These are phyloP conservation scores for Trypoxylon attenuatum DNA, from an alignment of 2,888 invertebrate genomes.

Conservation along the genomic window DNA sequence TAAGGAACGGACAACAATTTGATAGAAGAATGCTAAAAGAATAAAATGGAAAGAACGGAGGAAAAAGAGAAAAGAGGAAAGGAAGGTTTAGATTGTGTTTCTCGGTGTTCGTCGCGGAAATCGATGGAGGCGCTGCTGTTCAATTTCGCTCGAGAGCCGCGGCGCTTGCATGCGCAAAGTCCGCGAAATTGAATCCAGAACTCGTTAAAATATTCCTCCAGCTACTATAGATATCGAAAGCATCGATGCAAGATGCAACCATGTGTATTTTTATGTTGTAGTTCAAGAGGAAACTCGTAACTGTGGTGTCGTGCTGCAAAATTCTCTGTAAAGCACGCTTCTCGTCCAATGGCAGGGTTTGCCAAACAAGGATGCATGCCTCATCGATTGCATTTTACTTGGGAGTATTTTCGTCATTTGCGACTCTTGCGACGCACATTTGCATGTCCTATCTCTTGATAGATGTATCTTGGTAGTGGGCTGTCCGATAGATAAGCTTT, in stretches of 20 bases:
- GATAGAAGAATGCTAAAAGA: neutral
- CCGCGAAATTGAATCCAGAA: neutral
- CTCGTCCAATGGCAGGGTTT: neutral
- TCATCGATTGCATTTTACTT: neutral
- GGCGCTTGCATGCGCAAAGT: neutral
- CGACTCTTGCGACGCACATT: neutral
- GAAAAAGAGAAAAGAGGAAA: neutral
- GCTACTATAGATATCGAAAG: neutral
- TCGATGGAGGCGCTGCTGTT: constrained; percentile 26
- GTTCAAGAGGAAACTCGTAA: too few relatives aligned
- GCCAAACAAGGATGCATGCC: neutral
- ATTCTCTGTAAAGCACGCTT: too few relatives aligned
- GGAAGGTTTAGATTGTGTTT: neutral
- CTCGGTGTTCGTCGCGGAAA: neutral
- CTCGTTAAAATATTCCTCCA: too few relatives aligned
- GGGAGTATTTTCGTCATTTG: constrained; percentile 3
- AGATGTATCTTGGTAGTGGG: neutral
- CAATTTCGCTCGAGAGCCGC: neutral
- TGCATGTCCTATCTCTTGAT: constrained; percentile 11
- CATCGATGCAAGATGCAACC: too few relatives aligned
- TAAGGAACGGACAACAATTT: neutral
- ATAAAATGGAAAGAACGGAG: neutral
- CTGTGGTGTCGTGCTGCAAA: neutral
- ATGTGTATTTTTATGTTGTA: too few relatives aligned
- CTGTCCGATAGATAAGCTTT: constrained; percentile 12